phyloP scores from a whole-genome alignment of 1,140 invertebrate species.

The Cylas formicarius region DNA sequence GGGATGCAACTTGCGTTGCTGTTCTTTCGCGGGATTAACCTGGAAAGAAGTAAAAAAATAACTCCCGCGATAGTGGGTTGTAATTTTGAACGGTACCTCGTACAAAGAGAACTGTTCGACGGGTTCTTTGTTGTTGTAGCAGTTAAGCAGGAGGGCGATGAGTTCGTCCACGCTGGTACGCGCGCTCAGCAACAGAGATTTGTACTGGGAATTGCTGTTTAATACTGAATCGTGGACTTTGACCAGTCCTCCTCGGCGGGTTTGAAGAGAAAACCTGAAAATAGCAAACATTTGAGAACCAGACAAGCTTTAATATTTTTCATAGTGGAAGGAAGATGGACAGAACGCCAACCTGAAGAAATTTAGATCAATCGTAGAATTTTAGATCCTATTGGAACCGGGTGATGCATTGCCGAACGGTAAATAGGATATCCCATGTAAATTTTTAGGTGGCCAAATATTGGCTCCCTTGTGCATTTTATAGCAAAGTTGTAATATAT shows the following conservation, averaged over 20 bases:
- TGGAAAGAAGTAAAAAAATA: conserved; percentile 2
- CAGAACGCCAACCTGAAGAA: too few relatives aligned
- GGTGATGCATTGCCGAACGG: too few relatives aligned
- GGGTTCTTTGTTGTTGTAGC: conserved; percentile 74
- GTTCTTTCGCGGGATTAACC: conserved; percentile 62
- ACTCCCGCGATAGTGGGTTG: not conserved
- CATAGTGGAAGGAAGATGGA: too few relatives aligned
- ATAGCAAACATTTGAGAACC: conserved; percentile 10
- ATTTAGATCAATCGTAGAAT: too few relatives aligned
- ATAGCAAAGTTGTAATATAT: too few relatives aligned
- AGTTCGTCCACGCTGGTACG: conserved; percentile 84
- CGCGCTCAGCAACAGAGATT: conserved; percentile 82
- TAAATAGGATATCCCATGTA: too few relatives aligned
- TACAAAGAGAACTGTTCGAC: conserved; percentile 82
- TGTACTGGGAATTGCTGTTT: conserved; percentile 87
- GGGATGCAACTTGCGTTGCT: conserved; percentile 78
- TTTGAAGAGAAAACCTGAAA: conserved; percentile 79
- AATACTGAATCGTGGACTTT: conserved; percentile 86
- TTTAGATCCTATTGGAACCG: too few relatives aligned
- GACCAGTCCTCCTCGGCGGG: conserved; percentile 75
- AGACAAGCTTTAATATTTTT: not conserved
- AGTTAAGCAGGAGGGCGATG: conserved; percentile 75
- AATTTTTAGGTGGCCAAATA: too few relatives aligned
- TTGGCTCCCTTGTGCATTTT: too few relatives aligned
- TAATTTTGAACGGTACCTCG: conserved; percentile 45